Percentiles rank a stretch among this genome's conserved stretches.
phyloP scores from a whole-genome alignment of 2,113 vertebrate genomes.

The Myodes glareolus region DNA sequence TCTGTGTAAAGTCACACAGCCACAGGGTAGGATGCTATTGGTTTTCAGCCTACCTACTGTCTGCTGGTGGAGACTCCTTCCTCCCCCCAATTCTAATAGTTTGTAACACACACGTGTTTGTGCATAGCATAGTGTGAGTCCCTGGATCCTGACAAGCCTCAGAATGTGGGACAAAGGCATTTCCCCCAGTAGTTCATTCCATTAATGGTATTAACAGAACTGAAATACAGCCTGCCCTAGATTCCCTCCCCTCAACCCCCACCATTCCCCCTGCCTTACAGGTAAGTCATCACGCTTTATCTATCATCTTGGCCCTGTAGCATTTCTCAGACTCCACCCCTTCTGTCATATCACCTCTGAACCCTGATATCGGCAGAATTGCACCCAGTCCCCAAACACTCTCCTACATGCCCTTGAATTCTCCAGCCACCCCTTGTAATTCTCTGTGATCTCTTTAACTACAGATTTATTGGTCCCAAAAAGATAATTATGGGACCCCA shows the following conservation, averaged over 20 bases:
- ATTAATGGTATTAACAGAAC: background rate
- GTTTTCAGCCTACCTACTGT: background rate
- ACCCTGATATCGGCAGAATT: fast-evolving
- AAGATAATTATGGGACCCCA: background rate
- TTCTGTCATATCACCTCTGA: background rate
- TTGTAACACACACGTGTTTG: background rate
- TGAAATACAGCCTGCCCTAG: background rate
- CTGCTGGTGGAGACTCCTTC: too few species aligned
- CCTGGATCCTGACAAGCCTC: background rate
- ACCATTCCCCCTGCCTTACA: background rate
- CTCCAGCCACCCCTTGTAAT: background rate
- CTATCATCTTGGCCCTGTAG: background rate
- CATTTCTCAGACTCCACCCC: background rate
- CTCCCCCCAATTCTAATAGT: background rate
- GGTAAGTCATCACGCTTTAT: background rate
- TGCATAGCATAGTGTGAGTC: background rate
- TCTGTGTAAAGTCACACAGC: background rate
- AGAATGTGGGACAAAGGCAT: background rate
- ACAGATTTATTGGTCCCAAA: background rate
- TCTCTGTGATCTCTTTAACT: background rate
- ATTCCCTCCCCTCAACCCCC: background rate
- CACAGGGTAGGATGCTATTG: background rate
- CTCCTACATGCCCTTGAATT: fast-evolving
- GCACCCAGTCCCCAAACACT: fast-evolving
- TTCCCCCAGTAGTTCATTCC: background rate